phyloP scores from a whole-genome alignment of 2,113 vertebrate species.

The Parotia lawesii region DNA sequence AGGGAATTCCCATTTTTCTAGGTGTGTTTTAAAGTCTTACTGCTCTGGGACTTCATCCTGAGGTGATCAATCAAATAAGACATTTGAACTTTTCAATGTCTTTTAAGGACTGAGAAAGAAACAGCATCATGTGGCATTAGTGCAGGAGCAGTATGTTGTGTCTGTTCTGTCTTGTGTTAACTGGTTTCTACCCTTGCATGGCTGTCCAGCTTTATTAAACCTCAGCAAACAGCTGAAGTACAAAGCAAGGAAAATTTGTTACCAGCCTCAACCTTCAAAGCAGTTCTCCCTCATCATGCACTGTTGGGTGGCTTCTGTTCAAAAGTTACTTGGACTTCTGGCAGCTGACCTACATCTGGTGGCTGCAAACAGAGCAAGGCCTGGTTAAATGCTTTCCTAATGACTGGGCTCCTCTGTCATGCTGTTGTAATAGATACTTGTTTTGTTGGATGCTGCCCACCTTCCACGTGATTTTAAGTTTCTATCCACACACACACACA shows the following conservation, averaged over 20 bases:
- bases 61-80: neutral
- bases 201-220: neutral
- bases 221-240: neutral
- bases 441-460: neutral
- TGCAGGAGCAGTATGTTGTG: neutral
- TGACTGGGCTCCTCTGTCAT: neutral
- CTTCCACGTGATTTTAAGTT: neutral
- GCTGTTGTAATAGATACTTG: neutral
- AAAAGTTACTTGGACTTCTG: neutral
- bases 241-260: neutral
- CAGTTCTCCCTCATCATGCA: neutral
- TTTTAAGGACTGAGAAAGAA: neutral
- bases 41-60: neutral
- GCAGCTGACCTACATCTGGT: neutral
- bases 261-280: neutral
- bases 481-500: neutral
- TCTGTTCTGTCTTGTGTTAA: neutral
- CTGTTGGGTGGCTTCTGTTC: neutral
- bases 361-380: neutral
- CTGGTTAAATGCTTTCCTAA: neutral
- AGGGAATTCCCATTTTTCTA: neutral
- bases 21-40: neutral
- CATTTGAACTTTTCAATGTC: neutral
- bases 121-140: neutral
- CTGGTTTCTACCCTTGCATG: neutral